These are phyloP conservation scores for Rhodeus uyekii DNA, from an alignment of 2,797 vertebrate genomes.

Conservation along the genomic window DNA sequence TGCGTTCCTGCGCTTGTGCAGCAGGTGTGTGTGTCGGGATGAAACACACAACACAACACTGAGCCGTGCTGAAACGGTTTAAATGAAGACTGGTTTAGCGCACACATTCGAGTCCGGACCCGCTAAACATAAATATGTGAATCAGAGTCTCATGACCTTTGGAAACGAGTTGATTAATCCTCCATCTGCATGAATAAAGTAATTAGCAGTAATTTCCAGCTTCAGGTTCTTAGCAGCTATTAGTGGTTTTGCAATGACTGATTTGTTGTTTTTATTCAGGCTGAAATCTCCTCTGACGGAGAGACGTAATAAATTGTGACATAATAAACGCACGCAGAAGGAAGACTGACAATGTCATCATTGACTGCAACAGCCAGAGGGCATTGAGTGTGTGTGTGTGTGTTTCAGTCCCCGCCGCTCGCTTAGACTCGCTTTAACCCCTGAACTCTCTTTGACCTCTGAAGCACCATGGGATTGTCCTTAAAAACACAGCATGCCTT, in stretches of 20 bases:
- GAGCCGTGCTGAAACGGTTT: not conserved
- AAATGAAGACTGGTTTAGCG: not conserved
- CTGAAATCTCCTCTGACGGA: not conserved
- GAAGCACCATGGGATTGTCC: slow-evolving; percentile 48
- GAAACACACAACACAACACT: not conserved
- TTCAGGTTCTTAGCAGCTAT: not conserved
- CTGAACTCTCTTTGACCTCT: slow-evolving; percentile 65
- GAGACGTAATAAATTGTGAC: not conserved
- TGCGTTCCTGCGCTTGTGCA: not conserved
- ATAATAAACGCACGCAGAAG: not conserved
- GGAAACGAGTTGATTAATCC: not conserved
- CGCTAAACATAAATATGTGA: not conserved
- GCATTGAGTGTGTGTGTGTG: not conserved
- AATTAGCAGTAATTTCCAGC: not conserved
- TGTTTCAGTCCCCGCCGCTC: not conserved
- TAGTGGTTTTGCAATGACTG: slow-evolving; percentile 4
- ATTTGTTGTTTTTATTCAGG: not conserved
- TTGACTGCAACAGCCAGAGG: slow-evolving; percentile 7
- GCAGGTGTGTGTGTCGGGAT: not conserved
- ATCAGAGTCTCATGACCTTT: not conserved
- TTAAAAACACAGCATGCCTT: slow-evolving; percentile 54
- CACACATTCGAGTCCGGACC: not conserved
- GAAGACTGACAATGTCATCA: slow-evolving; percentile 10
- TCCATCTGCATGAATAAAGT: not conserved
- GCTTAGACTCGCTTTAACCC: slow-evolving; percentile 64